Evolutionary conservation across 2,888 invertebrate species (phyloP), one percentile per base, ranked within the genome.

Genomic region (Endotricha flammealis): DNA sequence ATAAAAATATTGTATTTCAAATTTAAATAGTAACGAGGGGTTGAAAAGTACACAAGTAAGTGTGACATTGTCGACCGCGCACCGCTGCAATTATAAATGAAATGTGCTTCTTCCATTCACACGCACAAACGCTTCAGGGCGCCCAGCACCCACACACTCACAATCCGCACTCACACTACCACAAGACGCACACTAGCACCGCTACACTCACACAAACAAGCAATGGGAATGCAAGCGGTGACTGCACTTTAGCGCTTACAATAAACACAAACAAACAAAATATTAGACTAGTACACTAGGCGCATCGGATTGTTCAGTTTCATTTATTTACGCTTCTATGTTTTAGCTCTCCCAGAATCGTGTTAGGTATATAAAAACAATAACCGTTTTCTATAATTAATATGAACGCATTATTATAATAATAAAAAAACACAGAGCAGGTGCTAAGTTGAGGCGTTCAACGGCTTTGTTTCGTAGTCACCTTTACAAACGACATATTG

Each of bases 231-330:
- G 85, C 83, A 81, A 70, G 83, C 85, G 83, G 83, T 85, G 85
- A 85, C 83, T 85, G 85, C 85, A 86, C 85, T 85, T 80, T 75
- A 79, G 68, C 80, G 77, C 73, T 75, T 77, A 81, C 81, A 79
- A 81, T 81, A 83, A 85, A 86, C 72, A 85, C 82, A 86, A 83
- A 86, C 78, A 86, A 86, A 83, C 81, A 82, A 77, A 78, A 80
- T 77, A 76, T 71, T 74, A 75, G 73, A 73, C 71, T 73, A 73
- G 61, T 67, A 63, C 51, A 69, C 62, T 51, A 60, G 68, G 63
- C 68, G 59, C 66, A 73, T 74, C 66, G 53, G 67, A 70, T 63
- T 68, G 55, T 59, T 64, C 50, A 14, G 6, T 13, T 11, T 14
- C 10, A 28, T 13, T 24, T 32, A 3, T 32, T 32, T 32, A n/a